Conservation (phyloP, 2,113 vertebrate genomes). For the Prionailurus bengalensis region DNA sequence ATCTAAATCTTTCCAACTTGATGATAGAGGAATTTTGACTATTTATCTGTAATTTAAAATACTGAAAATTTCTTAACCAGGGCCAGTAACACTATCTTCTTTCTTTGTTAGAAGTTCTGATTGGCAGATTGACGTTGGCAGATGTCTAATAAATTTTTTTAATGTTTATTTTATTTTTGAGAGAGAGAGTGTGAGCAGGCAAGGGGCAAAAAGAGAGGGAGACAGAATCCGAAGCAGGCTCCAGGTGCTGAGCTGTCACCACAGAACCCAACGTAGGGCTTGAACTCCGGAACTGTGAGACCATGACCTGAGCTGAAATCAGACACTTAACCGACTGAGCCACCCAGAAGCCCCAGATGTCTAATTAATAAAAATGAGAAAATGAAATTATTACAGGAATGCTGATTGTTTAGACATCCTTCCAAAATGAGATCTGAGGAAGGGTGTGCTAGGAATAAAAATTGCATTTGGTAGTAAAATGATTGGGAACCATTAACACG, state of each 20-base stretch:
- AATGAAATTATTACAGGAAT: background rate
- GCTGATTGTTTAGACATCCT: background rate
- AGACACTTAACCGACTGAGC: too few species aligned
- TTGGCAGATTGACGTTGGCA: background rate
- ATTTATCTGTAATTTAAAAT: slow-evolving; percentile 24
- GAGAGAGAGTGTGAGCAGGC: too few species aligned
- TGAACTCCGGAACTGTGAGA: too few species aligned
- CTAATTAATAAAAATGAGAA: slow-evolving; percentile 41
- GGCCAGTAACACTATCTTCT: background rate
- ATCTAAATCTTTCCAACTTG: background rate
- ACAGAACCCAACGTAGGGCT: too few species aligned
- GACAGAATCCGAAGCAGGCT: too few species aligned
- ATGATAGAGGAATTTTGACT: background rate
- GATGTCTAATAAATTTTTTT: background rate
- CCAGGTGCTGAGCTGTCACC: too few species aligned
- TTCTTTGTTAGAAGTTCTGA: slow-evolving; percentile 10
- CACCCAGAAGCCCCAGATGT: background rate
- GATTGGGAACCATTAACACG: background rate
- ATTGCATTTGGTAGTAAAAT: background rate
- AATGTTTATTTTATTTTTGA: too few species aligned
- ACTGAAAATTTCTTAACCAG: slow-evolving; percentile 30
- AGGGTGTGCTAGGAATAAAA: background rate
- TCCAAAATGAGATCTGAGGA: background rate
- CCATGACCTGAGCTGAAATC: too few species aligned
- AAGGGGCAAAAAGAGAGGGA: too few species aligned